Evolutionary conservation across 2,888 invertebrate species (phyloP).

Genomic region (Cephonodes hylas): DNA sequence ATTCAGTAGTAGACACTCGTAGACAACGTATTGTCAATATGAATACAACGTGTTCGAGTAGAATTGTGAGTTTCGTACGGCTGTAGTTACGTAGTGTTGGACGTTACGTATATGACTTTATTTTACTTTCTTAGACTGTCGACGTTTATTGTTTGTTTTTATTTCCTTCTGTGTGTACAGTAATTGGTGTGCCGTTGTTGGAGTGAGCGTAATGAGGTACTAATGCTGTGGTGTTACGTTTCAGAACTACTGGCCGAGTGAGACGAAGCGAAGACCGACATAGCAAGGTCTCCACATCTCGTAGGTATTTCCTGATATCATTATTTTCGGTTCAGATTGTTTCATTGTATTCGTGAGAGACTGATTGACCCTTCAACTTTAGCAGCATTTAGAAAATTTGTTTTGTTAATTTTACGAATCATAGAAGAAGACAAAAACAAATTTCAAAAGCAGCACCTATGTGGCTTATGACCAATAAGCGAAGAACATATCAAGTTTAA

Average conservation of each 20-base stretch:
- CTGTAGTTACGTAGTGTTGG: too few species aligned
- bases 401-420: constrained; percentile 62
- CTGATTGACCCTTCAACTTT: constrained; percentile 70
- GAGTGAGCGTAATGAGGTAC: background rate
- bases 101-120: too few species aligned
- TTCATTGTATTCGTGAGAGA: constrained; percentile 72
- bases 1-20: background rate
- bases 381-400: constrained; percentile 73
- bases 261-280: constrained; percentile 31
- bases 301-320: constrained; percentile 62
- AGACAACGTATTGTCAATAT: background rate
- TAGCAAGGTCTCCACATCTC: constrained; percentile 44
- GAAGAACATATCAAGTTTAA: constrained; percentile 71
- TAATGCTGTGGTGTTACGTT: background rate
- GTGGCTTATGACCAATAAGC: constrained; percentile 50
- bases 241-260: constrained; percentile 64
- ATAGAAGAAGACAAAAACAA: constrained; percentile 46
- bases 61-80: background rate
- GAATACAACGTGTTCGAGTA: background rate
- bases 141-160: background rate
- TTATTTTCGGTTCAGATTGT: constrained; percentile 58
- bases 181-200: background rate
- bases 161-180: background rate
- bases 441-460: constrained; percentile 45
- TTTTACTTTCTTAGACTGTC: too few species aligned